These are phyloP conservation scores for Spisula subtruncata DNA, from an alignment of 2,888 invertebrate genomes.

Conservation along the genomic window DNA sequence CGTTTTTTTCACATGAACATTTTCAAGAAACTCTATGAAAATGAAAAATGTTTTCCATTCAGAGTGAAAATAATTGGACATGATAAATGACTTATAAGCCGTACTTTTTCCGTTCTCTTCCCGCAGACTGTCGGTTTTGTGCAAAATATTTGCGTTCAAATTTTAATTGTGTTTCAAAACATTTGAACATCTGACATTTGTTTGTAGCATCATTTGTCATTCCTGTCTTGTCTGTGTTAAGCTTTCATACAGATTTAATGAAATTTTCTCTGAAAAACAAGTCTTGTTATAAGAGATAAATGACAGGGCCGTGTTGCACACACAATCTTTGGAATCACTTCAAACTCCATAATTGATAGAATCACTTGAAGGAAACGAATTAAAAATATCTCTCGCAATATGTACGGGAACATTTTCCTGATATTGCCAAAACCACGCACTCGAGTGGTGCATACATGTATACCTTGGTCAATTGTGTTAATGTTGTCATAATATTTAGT, in stretches of 20 bases:
- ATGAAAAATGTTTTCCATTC: not conserved
- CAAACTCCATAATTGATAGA: too few species aligned
- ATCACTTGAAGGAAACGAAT: too few species aligned
- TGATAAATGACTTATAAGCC: conserved; percentile 15
- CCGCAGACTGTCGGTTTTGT: conserved; percentile 19
- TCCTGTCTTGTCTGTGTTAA: not conserved
- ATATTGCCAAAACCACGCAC: too few species aligned
- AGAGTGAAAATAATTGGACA: not conserved
- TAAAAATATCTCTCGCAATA: too few species aligned
- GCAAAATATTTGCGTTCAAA: conserved; percentile 28
- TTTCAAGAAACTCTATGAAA: not conserved
- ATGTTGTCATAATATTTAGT: too few species aligned
- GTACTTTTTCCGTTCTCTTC: not conserved
- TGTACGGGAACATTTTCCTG: too few species aligned
- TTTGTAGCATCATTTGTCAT: conserved; percentile 1
- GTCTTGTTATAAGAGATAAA: not conserved
- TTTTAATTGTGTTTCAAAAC: conserved; percentile 17
- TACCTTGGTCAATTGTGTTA: too few species aligned
- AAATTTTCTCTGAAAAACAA: not conserved
- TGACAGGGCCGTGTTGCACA: not conserved
- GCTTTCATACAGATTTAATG: not conserved
- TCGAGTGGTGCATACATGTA: too few species aligned
- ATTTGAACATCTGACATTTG: not conserved
- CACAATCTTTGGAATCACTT: too few species aligned
- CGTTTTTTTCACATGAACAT: not conserved